Evolutionary conservation across 2,888 invertebrate genomes (phyloP), one percentile per base, ranked within the genome.

Genomic region (Cynaeus angustus): DNA sequence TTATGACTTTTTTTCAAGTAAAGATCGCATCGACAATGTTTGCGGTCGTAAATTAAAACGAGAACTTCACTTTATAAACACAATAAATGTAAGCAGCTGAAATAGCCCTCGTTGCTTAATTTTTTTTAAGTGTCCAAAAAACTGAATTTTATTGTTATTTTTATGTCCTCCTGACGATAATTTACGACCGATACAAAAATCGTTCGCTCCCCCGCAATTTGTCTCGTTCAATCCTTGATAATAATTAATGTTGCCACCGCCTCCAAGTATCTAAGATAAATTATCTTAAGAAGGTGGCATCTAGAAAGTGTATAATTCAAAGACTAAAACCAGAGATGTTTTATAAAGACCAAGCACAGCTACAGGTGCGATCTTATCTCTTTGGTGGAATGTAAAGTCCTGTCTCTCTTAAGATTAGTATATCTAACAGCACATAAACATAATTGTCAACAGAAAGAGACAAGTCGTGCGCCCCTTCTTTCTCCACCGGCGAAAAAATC

Each of bases 351-450:
- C 68, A 68, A 62, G 45, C 46, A 55, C 59, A 66, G 76, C 66
- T 71, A 70, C 77, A 77, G 77, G 75, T 76, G 75, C 74, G 79
- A 79, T 79, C 56, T 76, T 79, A 79, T 79, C 79, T 61, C 41
- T 52, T 26, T 53, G 69, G 71, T 61, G 72, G 77, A 79, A 79
- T 79, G 78, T 76, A 77, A 76, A 74, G 74, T 69, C 77, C 75
- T 77, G 79, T 77, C 75, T 74, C 71, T 65, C 68, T 71, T 65
- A 74, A 78, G 77, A 78, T 78, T 78, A 75, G 79, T 78, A 74
- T 75, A 75, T 75, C 77, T 76, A 75, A 75, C 77, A 74, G 72
- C 74, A 73, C 77, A 79, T 79, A 79, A 79, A 79, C 77, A 78
- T 75, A 74, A 68, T 68, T 68, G 68, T 68, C 68, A 68, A 68